Evolutionary conservation across 2,888 invertebrate species (phyloP).

Genomic region (Oasisia sp.): DNA sequence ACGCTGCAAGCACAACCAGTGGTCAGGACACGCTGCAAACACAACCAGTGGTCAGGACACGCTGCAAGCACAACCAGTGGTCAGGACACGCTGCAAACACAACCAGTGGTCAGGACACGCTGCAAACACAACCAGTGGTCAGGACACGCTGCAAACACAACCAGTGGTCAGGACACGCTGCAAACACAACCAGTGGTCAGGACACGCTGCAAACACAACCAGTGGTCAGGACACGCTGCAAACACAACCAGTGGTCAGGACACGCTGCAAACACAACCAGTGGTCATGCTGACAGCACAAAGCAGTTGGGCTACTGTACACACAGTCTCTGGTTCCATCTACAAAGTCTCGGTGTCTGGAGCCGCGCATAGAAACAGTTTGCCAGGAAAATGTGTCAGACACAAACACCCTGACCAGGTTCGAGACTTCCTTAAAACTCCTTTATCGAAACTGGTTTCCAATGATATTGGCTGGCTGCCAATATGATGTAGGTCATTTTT

Average conservation of each 20-base stretch:
- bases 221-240: slow-evolving; percentile 24
- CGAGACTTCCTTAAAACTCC: no score
- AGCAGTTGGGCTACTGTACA: no score
- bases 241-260: slow-evolving; percentile 14
- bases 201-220: slow-evolving; percentile 29
- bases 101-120: slow-evolving; percentile 24
- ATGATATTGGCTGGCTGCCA: no score
- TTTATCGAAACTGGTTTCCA: no score
- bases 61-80: slow-evolving; percentile 24
- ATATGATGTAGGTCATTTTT: no score
- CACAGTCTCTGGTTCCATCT: no score
- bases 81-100: slow-evolving; percentile 28
- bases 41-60: slow-evolving; percentile 24
- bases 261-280: slow-evolving; percentile 14
- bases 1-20: slow-evolving; percentile 27
- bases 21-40: slow-evolving; percentile 26
- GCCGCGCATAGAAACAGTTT: no score
- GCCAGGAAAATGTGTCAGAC: no score
- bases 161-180: slow-evolving; percentile 26
- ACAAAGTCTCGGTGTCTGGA: no score
- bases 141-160: slow-evolving; percentile 28
- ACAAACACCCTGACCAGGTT: no score
- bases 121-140: slow-evolving; percentile 25
- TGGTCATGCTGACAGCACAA: no score
- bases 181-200: slow-evolving; percentile 21